These are phyloP conservation scores for Nyctalus aviator DNA, from an alignment of 2,797 vertebrate species.

Conservation along the genomic window DNA sequence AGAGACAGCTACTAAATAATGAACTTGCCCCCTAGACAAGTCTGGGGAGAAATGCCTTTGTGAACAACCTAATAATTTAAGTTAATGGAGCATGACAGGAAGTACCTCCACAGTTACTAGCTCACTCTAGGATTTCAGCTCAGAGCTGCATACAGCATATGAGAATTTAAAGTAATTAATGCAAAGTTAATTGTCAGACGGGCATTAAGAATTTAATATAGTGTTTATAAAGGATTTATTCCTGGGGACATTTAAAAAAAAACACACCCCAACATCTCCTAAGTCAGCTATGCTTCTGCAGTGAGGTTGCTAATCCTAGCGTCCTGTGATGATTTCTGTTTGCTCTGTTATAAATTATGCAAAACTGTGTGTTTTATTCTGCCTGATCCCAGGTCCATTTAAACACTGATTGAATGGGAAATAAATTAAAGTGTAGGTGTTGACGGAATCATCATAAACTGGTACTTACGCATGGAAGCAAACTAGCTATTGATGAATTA, in stretches of 20 bases:
- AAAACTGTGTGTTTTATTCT: slow-evolving; percentile 41
- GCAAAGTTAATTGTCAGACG: slow-evolving; percentile 41
- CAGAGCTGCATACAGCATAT: neutral
- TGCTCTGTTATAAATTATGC: slow-evolving; percentile 60
- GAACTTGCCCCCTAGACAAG: neutral
- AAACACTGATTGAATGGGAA: slow-evolving; percentile 40
- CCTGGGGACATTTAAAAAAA: neutral
- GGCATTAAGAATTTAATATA: slow-evolving; percentile 12
- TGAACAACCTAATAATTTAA: slow-evolving; percentile 41
- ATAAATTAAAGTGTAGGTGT: slow-evolving; percentile 15
- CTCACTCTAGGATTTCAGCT: slow-evolving; percentile 40
- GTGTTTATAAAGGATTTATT: slow-evolving; percentile 36
- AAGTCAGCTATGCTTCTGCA: slow-evolving; percentile 24
- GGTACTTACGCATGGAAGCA: neutral
- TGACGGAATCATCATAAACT: slow-evolving; percentile 38
- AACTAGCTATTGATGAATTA: slow-evolving; percentile 42
- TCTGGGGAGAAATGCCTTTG: slow-evolving; percentile 37
- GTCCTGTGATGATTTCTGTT: neutral
- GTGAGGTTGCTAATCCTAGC: neutral
- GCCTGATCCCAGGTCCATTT: slow-evolving; percentile 43
- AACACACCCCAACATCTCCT: neutral
- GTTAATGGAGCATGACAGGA: neutral
- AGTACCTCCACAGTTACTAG: neutral
- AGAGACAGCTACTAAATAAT: neutral
- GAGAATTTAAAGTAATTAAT: slow-evolving; percentile 52